Base-by-base conservation (phyloP, 1,140 invertebrate genomes). In the Myzus persicae region DNA sequence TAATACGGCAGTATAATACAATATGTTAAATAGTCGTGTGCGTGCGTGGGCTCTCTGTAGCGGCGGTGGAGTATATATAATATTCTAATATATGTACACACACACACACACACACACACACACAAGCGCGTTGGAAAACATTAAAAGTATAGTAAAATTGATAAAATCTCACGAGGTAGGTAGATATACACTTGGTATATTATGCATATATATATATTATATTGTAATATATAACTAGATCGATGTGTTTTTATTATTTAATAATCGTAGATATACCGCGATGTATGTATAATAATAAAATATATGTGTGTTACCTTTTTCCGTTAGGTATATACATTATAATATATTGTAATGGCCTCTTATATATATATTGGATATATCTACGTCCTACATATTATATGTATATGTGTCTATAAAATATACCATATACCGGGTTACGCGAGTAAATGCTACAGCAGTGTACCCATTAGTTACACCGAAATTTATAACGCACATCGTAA, bases 11-110 rank as follows among this genome's bases (percentile, higher is more conserved):
- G 24, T 67, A 90, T 40, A 54, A 90, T 59, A 90, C 36, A 59
- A 90, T 90, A 88, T 90, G 59, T 91, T 91, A 91, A 59, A 91
- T 42, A 51, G 87, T 48, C 87, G n/a, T 51, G 44, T 46, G 44
- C 46, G 87, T 22, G 87, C 87, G 87, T 89, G 87, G 42, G 87
- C 26, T 22, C n/a, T 31, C 40, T 42, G 42, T 31, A 20, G 9
- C 42, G 42, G 84, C 7, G 40, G 84, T 31, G 59, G n/a, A n/a
- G n/a, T n/a, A n/a, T 76, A 67, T 67, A 67, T 54, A 26, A 54
- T 67, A 76, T 76, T n/a, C 59, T n/a, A 76, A n/a, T 67, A 67
- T n/a, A n/a, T 11, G 11, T 46, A 85, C 42, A 26, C 24, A 18
- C n/a, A 20, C 20, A 84, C 38, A 85, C 42, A 42, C 22, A 18